Conservation (phyloP, 2,113 vertebrate species). For the Clarias batrachus region DNA sequence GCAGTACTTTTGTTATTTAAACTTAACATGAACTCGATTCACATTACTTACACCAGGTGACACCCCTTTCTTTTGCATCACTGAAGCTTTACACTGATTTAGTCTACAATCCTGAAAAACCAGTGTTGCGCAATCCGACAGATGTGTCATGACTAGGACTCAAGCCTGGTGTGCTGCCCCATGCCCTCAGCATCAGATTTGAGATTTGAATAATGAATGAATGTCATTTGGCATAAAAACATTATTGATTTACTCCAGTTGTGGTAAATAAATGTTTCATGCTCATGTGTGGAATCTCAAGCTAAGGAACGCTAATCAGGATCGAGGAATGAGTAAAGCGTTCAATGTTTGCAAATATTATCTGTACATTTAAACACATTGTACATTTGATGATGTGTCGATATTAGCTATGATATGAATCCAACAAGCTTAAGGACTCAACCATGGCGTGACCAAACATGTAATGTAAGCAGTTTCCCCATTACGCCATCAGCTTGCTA, state of each 20-base stretch:
- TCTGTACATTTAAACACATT: not conserved
- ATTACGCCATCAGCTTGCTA: too few relatives aligned
- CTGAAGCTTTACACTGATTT: not conserved
- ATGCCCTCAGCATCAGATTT: not conserved
- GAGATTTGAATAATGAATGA: slow-evolving; percentile 38
- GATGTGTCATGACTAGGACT: slow-evolving; percentile 2
- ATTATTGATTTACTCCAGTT: slow-evolving; percentile 30
- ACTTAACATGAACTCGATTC: not conserved
- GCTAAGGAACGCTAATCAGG: not conserved
- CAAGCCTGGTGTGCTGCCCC: not conserved
- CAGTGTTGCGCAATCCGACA: not conserved
- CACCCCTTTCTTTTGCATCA: not conserved
- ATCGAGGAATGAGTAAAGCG: not conserved
- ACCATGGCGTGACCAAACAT: not conserved
- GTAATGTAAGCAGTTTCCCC: not conserved
- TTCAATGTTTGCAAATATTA: not conserved
- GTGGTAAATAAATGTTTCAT: slow-evolving; percentile 31
- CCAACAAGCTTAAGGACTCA: not conserved
- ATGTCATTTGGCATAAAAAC: slow-evolving; percentile 37
- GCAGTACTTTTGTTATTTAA: not conserved
- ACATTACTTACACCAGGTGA: not conserved
- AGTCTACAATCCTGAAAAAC: not conserved
- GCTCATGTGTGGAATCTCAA: not conserved
- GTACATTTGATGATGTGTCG: not conserved
- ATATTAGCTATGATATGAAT: not conserved